phyloP scores from a whole-genome alignment of 2,797 vertebrate species.

The Pseudotriccus pelzelni region DNA sequence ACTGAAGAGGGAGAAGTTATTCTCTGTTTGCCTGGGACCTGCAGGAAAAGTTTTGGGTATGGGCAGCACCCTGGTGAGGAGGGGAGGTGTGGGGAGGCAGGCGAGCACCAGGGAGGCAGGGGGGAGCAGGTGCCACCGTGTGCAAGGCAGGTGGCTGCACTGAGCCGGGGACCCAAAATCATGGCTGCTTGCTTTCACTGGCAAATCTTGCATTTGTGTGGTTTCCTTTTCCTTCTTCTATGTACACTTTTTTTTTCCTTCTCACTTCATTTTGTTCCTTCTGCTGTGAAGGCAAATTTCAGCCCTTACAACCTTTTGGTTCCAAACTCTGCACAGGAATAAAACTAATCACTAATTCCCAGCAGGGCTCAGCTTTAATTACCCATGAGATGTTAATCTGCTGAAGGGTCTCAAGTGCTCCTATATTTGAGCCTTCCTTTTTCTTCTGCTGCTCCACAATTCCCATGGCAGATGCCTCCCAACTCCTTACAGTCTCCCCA shows the following conservation, averaged over 20 bases:
- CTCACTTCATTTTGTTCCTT: neutral
- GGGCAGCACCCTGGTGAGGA: neutral
- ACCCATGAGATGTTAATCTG: neutral
- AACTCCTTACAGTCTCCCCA: neutral
- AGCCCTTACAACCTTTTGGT: neutral
- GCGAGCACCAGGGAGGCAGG: neutral
- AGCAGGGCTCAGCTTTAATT: constrained; percentile 17
- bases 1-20: neutral
- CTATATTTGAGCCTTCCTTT: neutral
- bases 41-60: neutral
- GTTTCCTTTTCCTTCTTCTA: constrained; percentile 62
- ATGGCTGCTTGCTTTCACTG: neutral
- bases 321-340: neutral
- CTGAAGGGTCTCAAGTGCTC: neutral
- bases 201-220: constrained; percentile 48
- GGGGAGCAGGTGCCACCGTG: neutral
- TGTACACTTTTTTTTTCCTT: neutral
- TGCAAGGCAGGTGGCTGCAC: neutral
- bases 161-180: constrained; percentile 15
- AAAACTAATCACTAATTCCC: neutral
- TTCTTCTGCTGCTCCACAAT: neutral
- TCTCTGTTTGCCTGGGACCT: neutral
- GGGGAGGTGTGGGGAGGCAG: neutral
- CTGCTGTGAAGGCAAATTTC: neutral
- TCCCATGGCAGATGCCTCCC: neutral